Percentiles rank a stretch among this genome's conserved stretches.
These are phyloP conservation scores for Candoia aspera DNA, from an alignment of 2,113 vertebrate genomes.

Conservation along the genomic window DNA sequence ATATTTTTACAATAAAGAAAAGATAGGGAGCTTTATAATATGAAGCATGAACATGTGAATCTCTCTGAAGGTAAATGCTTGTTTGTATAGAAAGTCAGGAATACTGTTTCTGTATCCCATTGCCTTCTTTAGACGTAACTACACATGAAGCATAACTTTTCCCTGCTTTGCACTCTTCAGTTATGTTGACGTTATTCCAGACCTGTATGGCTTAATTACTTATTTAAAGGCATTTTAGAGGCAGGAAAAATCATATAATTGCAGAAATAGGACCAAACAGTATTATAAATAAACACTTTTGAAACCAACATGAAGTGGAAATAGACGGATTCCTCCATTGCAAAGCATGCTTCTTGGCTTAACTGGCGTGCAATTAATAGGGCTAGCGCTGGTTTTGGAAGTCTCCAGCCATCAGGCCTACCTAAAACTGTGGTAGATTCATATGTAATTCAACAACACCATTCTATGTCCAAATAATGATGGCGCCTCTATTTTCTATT, in stretches of 20 bases:
- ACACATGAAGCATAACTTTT: background rate
- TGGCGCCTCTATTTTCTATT: conserved; percentile 55
- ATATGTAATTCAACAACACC: conserved; percentile 17
- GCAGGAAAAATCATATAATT: background rate
- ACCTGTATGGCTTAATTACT: background rate
- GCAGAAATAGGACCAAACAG: background rate
- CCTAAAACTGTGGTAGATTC: background rate
- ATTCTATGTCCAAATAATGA: conserved; percentile 29
- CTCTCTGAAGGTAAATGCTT: background rate
- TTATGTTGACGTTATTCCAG: background rate
- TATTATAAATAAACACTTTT: background rate
- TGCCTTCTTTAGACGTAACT: background rate
- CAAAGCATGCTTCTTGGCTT: background rate
- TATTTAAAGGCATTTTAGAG: background rate
- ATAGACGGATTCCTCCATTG: background rate
- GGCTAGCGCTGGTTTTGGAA: background rate
- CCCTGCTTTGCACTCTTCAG: background rate
- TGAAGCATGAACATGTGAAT: background rate
- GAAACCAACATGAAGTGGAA: background rate
- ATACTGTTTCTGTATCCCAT: background rate
- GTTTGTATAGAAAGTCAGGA: background rate
- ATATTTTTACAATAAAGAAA: background rate
- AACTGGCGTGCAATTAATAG: background rate
- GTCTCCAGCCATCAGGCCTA: background rate
- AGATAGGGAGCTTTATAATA: background rate